phyloP scores from a whole-genome alignment of 2,113 vertebrate species.

The Psephotus haematonotus region DNA sequence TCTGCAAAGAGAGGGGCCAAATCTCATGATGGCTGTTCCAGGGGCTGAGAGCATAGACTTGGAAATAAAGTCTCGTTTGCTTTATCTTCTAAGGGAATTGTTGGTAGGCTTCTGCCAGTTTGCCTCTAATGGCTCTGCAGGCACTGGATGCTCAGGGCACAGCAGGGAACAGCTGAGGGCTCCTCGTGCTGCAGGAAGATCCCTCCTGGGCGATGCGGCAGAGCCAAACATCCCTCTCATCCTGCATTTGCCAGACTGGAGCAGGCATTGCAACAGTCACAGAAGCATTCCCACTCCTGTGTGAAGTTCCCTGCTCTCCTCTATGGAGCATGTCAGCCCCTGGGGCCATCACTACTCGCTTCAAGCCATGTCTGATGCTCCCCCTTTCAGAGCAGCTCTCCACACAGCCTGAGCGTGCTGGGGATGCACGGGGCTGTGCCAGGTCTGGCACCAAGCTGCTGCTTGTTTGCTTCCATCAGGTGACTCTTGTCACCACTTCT shows the following conservation, averaged over 20 bases:
- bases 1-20: background rate
- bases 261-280: background rate
- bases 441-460: background rate
- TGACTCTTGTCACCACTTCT: background rate
- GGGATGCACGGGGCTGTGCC: rapidly evolving
- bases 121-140: background rate
- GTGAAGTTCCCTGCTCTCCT: background rate
- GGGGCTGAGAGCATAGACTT: background rate
- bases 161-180: background rate
- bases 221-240: background rate
- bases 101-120: background rate
- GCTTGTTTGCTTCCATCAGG: background rate
- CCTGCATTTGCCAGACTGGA: background rate
- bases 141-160: background rate
- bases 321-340: background rate
- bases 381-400: background rate
- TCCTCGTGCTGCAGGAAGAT: background rate
- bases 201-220: rapidly evolving
- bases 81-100: background rate
- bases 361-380: background rate
- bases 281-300: rapidly evolving
- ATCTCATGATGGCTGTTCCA: background rate
- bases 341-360: rapidly evolving
- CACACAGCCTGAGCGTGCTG: background rate
- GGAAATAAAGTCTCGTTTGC: background rate